Percentiles rank a stretch among this genome's conserved stretches.
These are phyloP conservation scores for Macrosoma leucophasiata DNA, from an alignment of 2,888 invertebrate species.

Conservation along the genomic window DNA sequence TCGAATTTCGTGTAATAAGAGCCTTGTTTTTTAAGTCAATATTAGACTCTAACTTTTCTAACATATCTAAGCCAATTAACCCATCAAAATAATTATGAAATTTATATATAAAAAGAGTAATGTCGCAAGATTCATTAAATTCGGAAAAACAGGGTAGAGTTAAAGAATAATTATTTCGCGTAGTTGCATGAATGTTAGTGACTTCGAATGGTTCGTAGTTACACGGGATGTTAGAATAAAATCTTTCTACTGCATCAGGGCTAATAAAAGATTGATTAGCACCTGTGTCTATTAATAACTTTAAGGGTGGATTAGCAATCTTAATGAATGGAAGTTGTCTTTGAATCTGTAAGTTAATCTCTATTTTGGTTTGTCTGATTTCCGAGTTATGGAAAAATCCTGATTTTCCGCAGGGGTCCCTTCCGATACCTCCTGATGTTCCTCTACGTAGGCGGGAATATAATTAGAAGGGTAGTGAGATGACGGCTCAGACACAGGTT, in stretches of 20 bases:
- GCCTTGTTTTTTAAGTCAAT: constrained; percentile 12
- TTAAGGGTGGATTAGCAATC: constrained; percentile 15
- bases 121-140: constrained; percentile 12
- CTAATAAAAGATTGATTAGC: constrained; percentile 9
- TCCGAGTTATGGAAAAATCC: constrained; percentile 2
- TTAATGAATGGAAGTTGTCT: constrained; percentile 18
- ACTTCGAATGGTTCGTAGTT: constrained; percentile 28
- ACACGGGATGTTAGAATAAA: constrained; percentile 9
- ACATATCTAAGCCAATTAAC: constrained; percentile 23
- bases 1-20: constrained; percentile 5
- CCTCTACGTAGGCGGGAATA: not conserved
- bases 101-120: constrained; percentile 9
- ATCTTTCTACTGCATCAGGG: constrained; percentile 11
- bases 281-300: constrained; percentile 18
- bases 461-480: too few species aligned
- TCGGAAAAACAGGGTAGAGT: constrained; percentile 24
- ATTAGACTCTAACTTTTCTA: constrained; percentile 20
- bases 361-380: constrained; percentile 14
- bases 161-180: constrained; percentile 27
- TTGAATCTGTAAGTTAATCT: constrained; percentile 17
- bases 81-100: constrained; percentile 12
- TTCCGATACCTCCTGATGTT: not conserved
- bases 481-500: too few species aligned
- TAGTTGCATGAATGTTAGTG: constrained; percentile 26
- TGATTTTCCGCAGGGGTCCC: constrained; percentile 1